phyloP scores from a whole-genome alignment of 1,140 invertebrate species.

The Melipona quadrifasciata region DNA sequence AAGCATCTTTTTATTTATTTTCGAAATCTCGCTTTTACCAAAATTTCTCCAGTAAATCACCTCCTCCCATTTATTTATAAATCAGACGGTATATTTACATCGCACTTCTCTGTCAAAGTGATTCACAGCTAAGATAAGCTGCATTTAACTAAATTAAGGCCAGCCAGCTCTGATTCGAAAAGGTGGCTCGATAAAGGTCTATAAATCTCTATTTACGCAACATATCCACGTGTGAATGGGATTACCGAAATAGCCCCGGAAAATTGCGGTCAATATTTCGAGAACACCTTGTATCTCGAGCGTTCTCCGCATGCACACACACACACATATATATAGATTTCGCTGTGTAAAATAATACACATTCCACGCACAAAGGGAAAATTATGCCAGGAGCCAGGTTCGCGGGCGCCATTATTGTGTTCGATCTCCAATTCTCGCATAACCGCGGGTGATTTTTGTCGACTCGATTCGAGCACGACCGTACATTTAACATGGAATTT shows the following conservation, averaged over 20 bases:
- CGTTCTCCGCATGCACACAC: not conserved
- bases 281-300: not conserved
- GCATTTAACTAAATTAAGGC: not conserved
- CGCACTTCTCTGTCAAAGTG: not conserved
- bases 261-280: not conserved
- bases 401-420: not conserved
- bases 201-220: not conserved
- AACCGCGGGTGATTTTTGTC: slow-evolving; percentile 33
- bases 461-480: not conserved
- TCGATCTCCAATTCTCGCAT: slow-evolving; percentile 2
- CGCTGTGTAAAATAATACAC: not conserved
- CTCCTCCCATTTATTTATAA: too few relatives aligned
- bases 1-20: too few relatives aligned
- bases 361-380: not conserved
- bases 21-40: too few relatives aligned
- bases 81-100: not conserved
- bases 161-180: not conserved
- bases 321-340: not conserved
- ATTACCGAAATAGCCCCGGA: not conserved
- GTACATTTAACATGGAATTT: too few relatives aligned
- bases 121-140: not conserved
- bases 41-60: too few relatives aligned
- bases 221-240: not conserved
- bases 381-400: not conserved
- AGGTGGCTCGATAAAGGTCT: not conserved